Evolutionary conservation across 2,888 invertebrate genomes (phyloP), one percentile per base, ranked within the genome.

Genomic region (Agrotis clavis): DNA sequence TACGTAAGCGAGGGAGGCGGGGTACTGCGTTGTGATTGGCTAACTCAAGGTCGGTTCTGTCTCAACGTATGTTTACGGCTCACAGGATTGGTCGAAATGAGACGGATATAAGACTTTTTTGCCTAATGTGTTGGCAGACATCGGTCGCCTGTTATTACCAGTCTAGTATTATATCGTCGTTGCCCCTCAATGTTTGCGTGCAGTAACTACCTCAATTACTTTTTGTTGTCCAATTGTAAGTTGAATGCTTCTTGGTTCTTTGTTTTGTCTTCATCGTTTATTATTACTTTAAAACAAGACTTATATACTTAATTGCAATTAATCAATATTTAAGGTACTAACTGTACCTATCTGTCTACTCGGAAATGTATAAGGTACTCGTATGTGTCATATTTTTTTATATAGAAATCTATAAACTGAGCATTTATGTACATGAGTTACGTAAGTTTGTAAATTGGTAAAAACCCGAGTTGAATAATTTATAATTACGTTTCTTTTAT

Each of bases 391-490:
- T 60, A 30, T 64, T 54, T 14, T 41, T 69, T 75, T 71, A 13
- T 60, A 54, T 18, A 54, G 45, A 64, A 75, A 30, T 61, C 11
- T 45, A 35, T 60, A 35, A 35, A 48, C 51, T 19, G 62, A 50
- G 11, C 53, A 54, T 25, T 47, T 21, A 63, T 30, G 30, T 5
- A 64, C 6, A 7, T 19, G n/a, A 7, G 9, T 50, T 50, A 64
- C 45, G 13, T 51, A 53, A 48, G 47, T 47, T 62, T 47, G 6
- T 25, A 41, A 41, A 45, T 45, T 50, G 5, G 53, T 70, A 77
- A 74, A 73, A 79, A 70, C 51, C 70, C 21, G 18, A 48, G 13
- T 50, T 50, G 35, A 56, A 74, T 74, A 59, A 64, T 53, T 50
- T 63, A 67, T 60, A 63, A 64, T 41, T 41, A 1, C 7, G 6